phyloP scores from a whole-genome alignment of 2,113 vertebrate genomes.

The Oreamnos americanus region DNA sequence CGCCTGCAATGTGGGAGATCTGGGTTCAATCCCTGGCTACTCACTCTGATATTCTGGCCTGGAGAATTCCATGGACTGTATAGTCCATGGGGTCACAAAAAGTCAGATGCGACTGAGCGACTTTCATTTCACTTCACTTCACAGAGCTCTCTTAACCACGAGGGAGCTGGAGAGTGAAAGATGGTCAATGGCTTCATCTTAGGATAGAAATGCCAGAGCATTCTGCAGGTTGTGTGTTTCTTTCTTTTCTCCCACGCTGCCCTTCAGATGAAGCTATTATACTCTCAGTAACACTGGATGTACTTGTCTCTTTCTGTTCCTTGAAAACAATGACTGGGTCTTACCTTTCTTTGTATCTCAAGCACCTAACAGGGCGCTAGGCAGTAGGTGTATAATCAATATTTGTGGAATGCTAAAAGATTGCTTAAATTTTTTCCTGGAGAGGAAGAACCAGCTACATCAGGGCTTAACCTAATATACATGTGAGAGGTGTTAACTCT shows the following conservation, averaged over 20 bases:
- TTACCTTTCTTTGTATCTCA: not conserved
- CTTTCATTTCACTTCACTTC: not conserved
- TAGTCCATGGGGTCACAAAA: not conserved
- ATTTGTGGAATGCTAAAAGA: not conserved
- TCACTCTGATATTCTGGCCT: not conserved
- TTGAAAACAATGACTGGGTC: not conserved
- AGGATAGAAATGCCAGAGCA: not conserved
- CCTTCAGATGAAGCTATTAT: not conserved
- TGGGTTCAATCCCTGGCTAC: not conserved
- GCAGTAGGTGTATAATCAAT: not conserved
- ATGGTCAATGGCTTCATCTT: not conserved
- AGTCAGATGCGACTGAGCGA: accelerated
- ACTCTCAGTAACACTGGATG: not conserved
- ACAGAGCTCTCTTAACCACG: not conserved
- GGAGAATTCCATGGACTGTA: not conserved
- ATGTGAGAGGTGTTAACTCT: not conserved
- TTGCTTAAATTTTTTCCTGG: not conserved
- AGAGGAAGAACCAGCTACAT: not conserved
- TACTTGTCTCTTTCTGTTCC: not conserved
- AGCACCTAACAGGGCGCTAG: not conserved
- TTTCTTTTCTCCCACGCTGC: not conserved
- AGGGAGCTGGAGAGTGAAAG: not conserved
- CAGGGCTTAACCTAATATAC: not conserved
- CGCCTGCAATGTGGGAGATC: not conserved
- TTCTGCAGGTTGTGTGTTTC: not conserved